Evolutionary conservation across 2,888 invertebrate genomes (phyloP).

Genomic region (Bhutanitis thaidina): DNA sequence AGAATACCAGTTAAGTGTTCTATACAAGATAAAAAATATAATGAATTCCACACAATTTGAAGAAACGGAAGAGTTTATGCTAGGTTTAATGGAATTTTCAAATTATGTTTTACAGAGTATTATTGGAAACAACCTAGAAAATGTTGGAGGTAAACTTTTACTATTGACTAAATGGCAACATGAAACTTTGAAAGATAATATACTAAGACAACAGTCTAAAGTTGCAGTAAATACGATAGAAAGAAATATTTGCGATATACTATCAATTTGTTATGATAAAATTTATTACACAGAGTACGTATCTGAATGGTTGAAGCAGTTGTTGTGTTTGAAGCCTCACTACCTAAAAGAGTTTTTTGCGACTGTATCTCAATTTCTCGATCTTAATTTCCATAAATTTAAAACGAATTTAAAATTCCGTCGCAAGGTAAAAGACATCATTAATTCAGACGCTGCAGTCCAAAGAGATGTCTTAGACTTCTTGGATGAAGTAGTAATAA

Average conservation of each 20-base stretch:
- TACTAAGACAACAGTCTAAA: slow-evolving; percentile 44
- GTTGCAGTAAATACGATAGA: slow-evolving; percentile 36
- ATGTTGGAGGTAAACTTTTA: slow-evolving; percentile 30
- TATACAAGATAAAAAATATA: slow-evolving; percentile 33
- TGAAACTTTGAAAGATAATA: slow-evolving; percentile 38
- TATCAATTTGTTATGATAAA: slow-evolving; percentile 40
- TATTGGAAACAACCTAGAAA: slow-evolving; percentile 32
- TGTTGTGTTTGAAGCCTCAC: slow-evolving; percentile 29
- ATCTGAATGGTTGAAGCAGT: slow-evolving; percentile 39
- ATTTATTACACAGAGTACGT: slow-evolving; percentile 40
- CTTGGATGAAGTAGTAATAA: slow-evolving; percentile 44
- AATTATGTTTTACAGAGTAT: slow-evolving; percentile 38
- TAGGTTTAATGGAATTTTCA: slow-evolving; percentile 43
- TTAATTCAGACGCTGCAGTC: slow-evolving; percentile 26
- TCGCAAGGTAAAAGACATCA: slow-evolving; percentile 31
- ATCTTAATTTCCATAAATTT: slow-evolving; percentile 32
- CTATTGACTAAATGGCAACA: slow-evolving; percentile 33
- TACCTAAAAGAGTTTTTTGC: slow-evolving; percentile 34
- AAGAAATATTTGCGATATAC: slow-evolving; percentile 35
- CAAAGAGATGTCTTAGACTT: slow-evolving; percentile 46
- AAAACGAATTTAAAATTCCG: slow-evolving; percentile 37
- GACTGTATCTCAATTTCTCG: slow-evolving; percentile 30
- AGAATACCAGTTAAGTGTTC: slow-evolving; percentile 34
- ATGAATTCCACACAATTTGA: slow-evolving; percentile 28
- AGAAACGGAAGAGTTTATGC: slow-evolving; percentile 35